Evolutionary conservation across 2,888 invertebrate genomes (phyloP).

Genomic region (Pachliopta kotzebuea): DNA sequence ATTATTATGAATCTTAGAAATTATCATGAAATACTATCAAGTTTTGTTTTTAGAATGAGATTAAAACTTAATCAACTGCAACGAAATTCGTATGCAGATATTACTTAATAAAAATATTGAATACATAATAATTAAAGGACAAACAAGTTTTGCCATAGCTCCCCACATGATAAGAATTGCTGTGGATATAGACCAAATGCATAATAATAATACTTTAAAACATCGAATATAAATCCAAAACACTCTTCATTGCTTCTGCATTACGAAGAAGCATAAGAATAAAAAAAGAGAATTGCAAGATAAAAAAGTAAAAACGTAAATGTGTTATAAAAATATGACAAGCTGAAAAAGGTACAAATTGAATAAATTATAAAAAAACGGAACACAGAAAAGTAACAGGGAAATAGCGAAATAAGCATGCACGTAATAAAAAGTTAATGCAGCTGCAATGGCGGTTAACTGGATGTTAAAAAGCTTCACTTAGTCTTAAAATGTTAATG

Average conservation of each 20-base stretch:
- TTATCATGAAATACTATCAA: not conserved
- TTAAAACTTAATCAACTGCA: not conserved
- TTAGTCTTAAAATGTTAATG: slow-evolving; percentile 49
- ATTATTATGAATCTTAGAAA: not conserved
- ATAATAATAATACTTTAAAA: slow-evolving; percentile 22
- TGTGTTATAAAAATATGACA: slow-evolving; percentile 40
- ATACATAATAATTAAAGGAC: slow-evolving; percentile 9
- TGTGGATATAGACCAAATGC: slow-evolving; percentile 54
- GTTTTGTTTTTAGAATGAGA: not conserved
- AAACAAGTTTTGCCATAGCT: slow-evolving; percentile 41
- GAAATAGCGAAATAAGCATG: slow-evolving; percentile 39
- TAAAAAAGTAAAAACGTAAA: slow-evolving; percentile 34
- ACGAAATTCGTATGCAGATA: not conserved
- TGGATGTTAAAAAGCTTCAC: slow-evolving; percentile 56
- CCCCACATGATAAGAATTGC: slow-evolving; percentile 63
- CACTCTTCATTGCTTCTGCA: slow-evolving; percentile 74
- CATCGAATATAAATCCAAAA: slow-evolving; percentile 14
- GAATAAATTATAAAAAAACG: slow-evolving; percentile 33
- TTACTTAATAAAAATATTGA: not conserved
- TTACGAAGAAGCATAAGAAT: slow-evolving; percentile 56
- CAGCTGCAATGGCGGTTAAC: slow-evolving; percentile 69
- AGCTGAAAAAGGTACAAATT: slow-evolving; percentile 39
- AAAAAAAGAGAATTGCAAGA: slow-evolving; percentile 35
- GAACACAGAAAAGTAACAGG: slow-evolving; percentile 37
- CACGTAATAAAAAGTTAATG: slow-evolving; percentile 49